These are phyloP conservation scores for Prionailurus bengalensis DNA, from an alignment of 2,113 vertebrate species.

Conservation along the genomic window DNA sequence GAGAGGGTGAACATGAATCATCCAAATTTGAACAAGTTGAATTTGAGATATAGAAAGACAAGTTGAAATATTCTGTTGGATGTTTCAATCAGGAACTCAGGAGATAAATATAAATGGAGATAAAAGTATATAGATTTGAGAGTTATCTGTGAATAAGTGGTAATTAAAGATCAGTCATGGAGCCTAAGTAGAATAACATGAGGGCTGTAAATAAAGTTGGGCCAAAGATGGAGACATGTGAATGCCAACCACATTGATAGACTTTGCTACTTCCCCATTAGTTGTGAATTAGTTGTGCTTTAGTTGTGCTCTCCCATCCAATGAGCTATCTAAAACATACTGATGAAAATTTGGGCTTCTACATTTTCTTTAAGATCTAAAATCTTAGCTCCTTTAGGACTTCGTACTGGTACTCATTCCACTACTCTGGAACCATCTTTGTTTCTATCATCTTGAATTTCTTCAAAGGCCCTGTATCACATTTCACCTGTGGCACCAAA, in stretches of 20 bases:
- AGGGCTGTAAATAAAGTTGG: neutral
- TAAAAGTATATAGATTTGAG: neutral
- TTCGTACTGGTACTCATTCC: neutral
- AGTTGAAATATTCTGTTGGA: neutral
- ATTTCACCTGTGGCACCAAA: neutral
- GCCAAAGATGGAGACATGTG: neutral
- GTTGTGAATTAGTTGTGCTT: neutral
- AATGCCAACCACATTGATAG: neutral
- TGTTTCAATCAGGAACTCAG: neutral
- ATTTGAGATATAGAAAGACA: neutral
- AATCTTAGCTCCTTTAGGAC: neutral
- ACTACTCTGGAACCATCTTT: conserved; percentile 5
- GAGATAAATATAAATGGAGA: neutral
- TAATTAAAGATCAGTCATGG: neutral
- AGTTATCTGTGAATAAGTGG: neutral
- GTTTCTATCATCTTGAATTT: conserved; percentile 19
- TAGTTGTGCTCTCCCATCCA: neutral
- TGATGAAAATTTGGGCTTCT: conserved; percentile 21
- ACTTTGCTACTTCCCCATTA: neutral
- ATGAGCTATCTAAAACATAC: neutral
- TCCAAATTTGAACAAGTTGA: conserved; percentile 8
- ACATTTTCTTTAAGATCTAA: neutral
- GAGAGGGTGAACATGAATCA: neutral
- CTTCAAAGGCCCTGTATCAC: neutral
- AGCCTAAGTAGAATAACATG: neutral